Conservation (phyloP, 2,797 vertebrate species). For the Morus bassanus region DNA sequence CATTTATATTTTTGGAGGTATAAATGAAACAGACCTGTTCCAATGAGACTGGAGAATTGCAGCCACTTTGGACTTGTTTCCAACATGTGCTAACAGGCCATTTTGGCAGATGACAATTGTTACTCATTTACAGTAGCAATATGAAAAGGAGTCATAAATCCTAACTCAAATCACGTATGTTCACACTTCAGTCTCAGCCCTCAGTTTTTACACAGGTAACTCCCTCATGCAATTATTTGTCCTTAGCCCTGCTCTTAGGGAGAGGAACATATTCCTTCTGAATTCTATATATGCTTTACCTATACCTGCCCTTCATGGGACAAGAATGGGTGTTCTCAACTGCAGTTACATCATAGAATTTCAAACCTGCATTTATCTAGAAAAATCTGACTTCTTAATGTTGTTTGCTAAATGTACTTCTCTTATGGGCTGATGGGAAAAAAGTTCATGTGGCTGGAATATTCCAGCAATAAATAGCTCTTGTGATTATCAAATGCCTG, state of each 20-base stretch:
- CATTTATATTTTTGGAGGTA: neutral
- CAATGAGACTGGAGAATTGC: neutral
- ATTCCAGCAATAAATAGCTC: constrained; percentile 64
- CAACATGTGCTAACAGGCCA: neutral
- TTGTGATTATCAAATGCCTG: constrained; percentile 62
- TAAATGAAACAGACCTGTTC: neutral
- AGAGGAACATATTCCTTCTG: neutral
- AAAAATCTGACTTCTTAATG: neutral
- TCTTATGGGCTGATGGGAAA: neutral
- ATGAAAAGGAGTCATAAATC: constrained; percentile 15
- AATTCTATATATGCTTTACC: neutral
- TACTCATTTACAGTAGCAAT: neutral
- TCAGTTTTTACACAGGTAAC: neutral
- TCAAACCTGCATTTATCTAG: neutral
- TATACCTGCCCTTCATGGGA: neutral
- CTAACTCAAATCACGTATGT: neutral
- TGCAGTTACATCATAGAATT: neutral
- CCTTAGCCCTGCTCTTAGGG: neutral
- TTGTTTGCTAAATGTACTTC: neutral
- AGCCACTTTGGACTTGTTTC: neutral
- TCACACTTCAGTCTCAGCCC: neutral
- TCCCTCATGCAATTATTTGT: neutral
- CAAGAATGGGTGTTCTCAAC: neutral
- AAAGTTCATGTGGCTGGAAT: neutral
- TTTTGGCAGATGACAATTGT: neutral